A percentile compares a stretch with the other conserved stretches of the same genome.
These are phyloP conservation scores for Peromyscus melanophrys DNA, from an alignment of 2,797 vertebrate species.

Conservation along the genomic window DNA sequence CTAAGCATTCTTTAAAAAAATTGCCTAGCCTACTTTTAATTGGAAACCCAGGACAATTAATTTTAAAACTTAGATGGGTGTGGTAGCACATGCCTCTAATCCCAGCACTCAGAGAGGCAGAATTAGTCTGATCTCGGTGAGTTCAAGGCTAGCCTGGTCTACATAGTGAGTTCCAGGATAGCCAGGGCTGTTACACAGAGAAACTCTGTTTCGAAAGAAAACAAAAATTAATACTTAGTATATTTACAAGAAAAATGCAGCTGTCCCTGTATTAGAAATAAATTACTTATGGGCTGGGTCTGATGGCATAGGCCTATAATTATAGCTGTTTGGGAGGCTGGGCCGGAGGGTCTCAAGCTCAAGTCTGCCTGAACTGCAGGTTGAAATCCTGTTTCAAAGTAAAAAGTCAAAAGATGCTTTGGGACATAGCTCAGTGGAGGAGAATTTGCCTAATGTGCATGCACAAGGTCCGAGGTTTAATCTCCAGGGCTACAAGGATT, in stretches of 20 bases:
- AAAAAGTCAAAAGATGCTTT: background rate
- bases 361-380: too few relatives aligned
- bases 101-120: background rate
- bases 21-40: constrained; percentile 56
- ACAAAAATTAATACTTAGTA: constrained; percentile 25
- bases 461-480: background rate
- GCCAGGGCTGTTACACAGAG: background rate
- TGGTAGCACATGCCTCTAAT: background rate
- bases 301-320: background rate
- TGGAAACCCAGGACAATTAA: constrained; percentile 32
- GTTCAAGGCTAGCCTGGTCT: background rate
- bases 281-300: background rate
- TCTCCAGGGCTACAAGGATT: background rate
- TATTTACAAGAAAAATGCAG: constrained; percentile 55
- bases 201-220: background rate
- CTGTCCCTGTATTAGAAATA: constrained; percentile 25
- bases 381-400: background rate
- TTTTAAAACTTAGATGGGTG: constrained; percentile 10
- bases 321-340: background rate
- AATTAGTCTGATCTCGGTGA: background rate
- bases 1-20: background rate
- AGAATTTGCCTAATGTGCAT: background rate
- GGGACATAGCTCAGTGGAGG: background rate
- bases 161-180: background rate
- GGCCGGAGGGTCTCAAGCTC: background rate